Base-by-base conservation (phyloP, 2,888 invertebrate species). In the Bhutanitis thaidina region DNA sequence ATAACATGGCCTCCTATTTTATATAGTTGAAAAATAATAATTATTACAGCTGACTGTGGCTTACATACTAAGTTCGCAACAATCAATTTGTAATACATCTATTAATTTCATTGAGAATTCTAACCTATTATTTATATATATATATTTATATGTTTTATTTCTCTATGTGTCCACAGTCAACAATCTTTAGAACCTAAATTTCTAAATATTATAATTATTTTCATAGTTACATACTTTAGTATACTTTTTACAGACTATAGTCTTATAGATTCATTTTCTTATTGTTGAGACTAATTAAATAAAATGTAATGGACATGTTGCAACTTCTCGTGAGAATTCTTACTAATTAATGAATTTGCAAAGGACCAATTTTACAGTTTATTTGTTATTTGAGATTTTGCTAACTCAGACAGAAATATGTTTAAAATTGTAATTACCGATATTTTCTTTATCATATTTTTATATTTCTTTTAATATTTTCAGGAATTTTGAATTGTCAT, bases 181-280 rank as follows among this genome's bases (percentile, higher is more conserved):
- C 36, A 35, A 49, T 61, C 69, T 69, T 66, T 65, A 66, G 72
- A 74, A 67, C 69, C 77, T 79, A 66, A 65, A 12, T 60, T 66
- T 67, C 69, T 70, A 70, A 55, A 35, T 50, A 30, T 56, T 67
- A 66, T 65, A 16, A 20, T 65, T 35, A 34, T 13, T 9, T 29
- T 41, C 12, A 56, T 67, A 67, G 70, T 65, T 65, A 74, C 71
- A 72, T 58, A 57, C 60, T 64, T 76, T 71, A 74, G 65, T 77
- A 78, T 73, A 77, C 69, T 74, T 81, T 80, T 72, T 77, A 80
- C 75, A 78, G 72, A 74, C 69, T 62, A 64, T 66, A 71, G 76
- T 78, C 71, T 71, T 63, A 61, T 58, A 64, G 70, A 65, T 62
- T 67, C 59, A 61, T 53, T 54, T 61, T 57, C 54, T 60, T 57